Percentiles rank a stretch among this genome's conserved stretches.
Evolutionary conservation across 23 tunicate species (phyloP).

Genomic region (Clavelina lepadiformis): DNA sequence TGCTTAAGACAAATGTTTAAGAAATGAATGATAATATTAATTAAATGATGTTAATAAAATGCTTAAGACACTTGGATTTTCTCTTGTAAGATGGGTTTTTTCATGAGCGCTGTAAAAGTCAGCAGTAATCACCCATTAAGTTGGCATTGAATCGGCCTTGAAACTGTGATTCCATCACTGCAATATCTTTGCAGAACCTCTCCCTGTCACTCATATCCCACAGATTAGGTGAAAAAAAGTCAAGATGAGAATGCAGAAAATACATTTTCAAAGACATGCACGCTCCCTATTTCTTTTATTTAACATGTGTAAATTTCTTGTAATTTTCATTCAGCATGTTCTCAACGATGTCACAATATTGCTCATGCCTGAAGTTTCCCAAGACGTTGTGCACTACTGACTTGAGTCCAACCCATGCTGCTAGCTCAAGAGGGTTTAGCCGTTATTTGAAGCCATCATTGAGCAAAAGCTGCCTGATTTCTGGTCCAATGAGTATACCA

Average conservation of each 20-base stretch:
- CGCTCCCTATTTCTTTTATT: conserved; percentile 10
- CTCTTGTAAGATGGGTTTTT: conserved; percentile 6
- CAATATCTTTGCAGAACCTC: too few species aligned
- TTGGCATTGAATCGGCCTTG: conserved; percentile 5
- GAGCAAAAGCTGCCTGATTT: conserved; percentile 8
- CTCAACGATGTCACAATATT: too few species aligned
- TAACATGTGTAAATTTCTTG: neutral
- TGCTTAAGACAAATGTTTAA: too few species aligned
- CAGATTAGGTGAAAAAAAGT: neutral
- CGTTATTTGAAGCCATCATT: conserved; percentile 13
- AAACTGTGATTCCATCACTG: too few species aligned
- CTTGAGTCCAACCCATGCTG: neutral
- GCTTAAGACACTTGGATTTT: conserved; percentile 16
- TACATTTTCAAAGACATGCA: conserved; percentile 9
- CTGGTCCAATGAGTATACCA: too few species aligned
- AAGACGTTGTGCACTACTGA: neutral
- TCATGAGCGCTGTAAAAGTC: conserved; percentile 14
- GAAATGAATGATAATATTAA: neutral
- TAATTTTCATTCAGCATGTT: neutral
- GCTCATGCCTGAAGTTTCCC: conserved; percentile 6
- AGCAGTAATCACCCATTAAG: too few species aligned
- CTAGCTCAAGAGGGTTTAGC: too few species aligned
- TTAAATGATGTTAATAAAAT: conserved; percentile 3
- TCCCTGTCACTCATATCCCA: neutral
- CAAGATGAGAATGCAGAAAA: conserved; percentile 10